Evolutionary conservation across 2,888 invertebrate genomes (phyloP).

Genomic region (Phymatocera aterrima): DNA sequence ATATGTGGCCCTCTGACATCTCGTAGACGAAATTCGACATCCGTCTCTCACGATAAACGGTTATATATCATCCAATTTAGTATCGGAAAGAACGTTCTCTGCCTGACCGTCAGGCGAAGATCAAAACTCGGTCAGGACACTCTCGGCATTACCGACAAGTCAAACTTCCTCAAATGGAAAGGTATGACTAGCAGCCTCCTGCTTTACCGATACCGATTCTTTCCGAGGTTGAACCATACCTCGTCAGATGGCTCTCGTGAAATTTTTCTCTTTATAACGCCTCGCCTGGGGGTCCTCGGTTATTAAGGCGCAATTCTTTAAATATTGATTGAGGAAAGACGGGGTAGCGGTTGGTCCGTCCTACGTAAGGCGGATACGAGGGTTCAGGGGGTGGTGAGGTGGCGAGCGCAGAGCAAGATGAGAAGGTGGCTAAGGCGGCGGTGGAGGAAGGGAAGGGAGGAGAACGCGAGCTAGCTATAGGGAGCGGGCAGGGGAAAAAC

Average conservation of each 20-base stretch:
- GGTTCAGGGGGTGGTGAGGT: slow-evolving; percentile 54
- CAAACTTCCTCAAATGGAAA: no score
- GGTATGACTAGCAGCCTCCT: no score
- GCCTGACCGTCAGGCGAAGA: no score
- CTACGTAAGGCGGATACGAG: slow-evolving; percentile 56
- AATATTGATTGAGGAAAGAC: slow-evolving; percentile 71
- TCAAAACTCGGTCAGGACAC: no score
- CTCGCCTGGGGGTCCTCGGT: slow-evolving; percentile 59
- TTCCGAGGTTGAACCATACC: no score
- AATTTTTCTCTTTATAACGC: slow-evolving; percentile 50
- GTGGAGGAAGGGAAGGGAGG: slow-evolving; percentile 55
- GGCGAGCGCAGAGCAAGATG: slow-evolving; percentile 53
- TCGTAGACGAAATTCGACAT: no score
- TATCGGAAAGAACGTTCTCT: no score
- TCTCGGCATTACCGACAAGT: no score
- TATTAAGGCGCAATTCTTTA: slow-evolving; percentile 74
- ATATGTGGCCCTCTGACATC: no score
- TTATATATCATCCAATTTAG: no score
- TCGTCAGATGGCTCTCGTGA: background rate
- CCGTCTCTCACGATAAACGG: no score
- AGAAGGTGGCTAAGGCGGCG: slow-evolving; percentile 61
- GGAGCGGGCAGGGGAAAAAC: background rate
- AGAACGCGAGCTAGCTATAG: slow-evolving; percentile 40
- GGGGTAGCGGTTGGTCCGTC: background rate
- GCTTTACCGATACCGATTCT: no score